A percentile compares a stretch with the other conserved stretches of the same genome.
phyloP scores from a whole-genome alignment of 2,797 vertebrate genomes.

The Myotis myotis region DNA sequence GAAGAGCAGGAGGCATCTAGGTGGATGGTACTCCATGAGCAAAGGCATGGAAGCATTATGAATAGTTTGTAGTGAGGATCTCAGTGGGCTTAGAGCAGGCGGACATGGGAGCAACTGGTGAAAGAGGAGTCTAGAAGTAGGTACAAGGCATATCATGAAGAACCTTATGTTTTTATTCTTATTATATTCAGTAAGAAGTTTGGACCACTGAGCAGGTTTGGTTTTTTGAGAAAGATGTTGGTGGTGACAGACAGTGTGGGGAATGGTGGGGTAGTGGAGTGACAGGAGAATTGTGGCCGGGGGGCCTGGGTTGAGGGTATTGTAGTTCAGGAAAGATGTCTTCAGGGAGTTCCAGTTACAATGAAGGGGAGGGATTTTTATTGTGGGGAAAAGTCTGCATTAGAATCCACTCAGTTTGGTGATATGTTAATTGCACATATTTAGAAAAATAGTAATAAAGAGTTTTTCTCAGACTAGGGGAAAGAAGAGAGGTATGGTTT shows the following conservation, averaged over 20 bases:
- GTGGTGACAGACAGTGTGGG: neutral
- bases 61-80: neutral
- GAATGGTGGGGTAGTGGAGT: neutral
- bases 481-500: neutral
- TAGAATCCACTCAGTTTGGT: neutral
- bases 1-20: neutral
- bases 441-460: neutral
- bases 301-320: neutral
- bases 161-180: neutral
- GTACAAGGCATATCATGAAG: accelerated
- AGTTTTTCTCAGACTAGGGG: neutral
- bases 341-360: neutral
- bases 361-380: neutral
- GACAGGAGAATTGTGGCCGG: neutral
- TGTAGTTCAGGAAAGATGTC: neutral
- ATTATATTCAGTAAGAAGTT: neutral
- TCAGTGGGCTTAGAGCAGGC: too few species aligned
- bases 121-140: neutral
- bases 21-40: neutral
- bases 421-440: neutral
- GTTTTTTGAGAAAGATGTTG: neutral
- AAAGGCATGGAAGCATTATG: neutral
- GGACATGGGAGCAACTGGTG: neutral
- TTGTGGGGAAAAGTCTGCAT: neutral
- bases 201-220: neutral